Base-by-base conservation (phyloP, 1,140 invertebrate genomes). In the Macrostomum lignano region DNA sequence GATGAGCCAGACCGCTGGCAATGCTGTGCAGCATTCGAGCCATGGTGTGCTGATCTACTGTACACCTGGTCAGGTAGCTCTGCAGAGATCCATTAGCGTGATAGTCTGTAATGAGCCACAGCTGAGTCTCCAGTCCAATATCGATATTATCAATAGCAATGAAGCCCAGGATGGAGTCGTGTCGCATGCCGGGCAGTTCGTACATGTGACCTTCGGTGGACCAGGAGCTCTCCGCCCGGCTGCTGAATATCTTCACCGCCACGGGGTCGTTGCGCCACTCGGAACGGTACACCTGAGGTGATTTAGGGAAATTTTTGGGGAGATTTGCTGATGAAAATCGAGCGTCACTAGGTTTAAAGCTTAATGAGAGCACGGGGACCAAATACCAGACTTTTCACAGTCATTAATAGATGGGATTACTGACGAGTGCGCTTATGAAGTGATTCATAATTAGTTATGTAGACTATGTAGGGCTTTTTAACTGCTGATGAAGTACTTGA, bases 61-160 rank as follows among this genome's bases (percentile, higher is more conserved):
- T 7, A 67, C 55, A 47, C 47, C 71, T 74, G 22, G 91, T 61
- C n/a, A n/a, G n/a, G 57, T 81, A 73, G 61, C 91, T 79, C 51
- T 74, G 84, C n/a, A 93, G 62, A 7, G 81, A 88, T 5, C 84
- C 82, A 42, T 75, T 62, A 6, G 73, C 69, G 61, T 91, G 81
- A 53, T 79, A 88, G 49, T 91, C 76, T 0, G 81, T 82, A 9
- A 86, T 68, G 2, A 84, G 58, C 74, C 74, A 81, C 2, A 82
- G 61, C 46, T 82, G 75, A 2, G 76, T 57, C 6, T 55, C 57
- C 35, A 33, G 32, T 7, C 48, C 52, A 38, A 3, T 30, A 44
- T 39, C 22, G 6, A 43, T 37, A 25, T 51, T 51, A 28, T 50
- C 48, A 7, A 45, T 38, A 4, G 49, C 49, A 33, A 44, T 46